These are phyloP conservation scores for Sarcophaga subvicina DNA, from an alignment of 2,888 invertebrate species.

Conservation along the genomic window DNA sequence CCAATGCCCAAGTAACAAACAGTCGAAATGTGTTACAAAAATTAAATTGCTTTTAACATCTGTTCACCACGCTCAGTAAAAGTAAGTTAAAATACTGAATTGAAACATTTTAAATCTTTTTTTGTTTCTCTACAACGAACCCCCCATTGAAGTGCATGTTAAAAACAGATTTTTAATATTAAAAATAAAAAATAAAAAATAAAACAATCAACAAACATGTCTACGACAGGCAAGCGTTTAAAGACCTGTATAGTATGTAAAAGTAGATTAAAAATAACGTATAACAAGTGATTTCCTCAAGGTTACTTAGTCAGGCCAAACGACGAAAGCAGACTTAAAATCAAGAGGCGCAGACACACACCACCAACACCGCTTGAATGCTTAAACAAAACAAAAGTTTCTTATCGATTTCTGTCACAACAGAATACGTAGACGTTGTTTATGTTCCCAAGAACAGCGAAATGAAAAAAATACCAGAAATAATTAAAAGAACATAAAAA, in stretches of 20 bases:
- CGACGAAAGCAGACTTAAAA: not conserved
- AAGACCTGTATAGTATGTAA: not conserved
- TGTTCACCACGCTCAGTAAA: too few relatives aligned
- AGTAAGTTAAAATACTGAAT: too few relatives aligned
- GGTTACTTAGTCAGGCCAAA: constrained; percentile 6
- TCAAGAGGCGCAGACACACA: not conserved
- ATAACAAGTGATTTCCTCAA: constrained; percentile 39
- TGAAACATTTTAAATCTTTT: too few relatives aligned
- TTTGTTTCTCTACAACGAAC: not conserved
- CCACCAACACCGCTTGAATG: not conserved
- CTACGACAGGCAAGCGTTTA: not conserved
- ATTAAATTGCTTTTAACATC: too few relatives aligned
- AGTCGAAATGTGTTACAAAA: too few relatives aligned
- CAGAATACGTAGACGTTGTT: not conserved
- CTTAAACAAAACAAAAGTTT: constrained; percentile 2
- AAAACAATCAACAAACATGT: not conserved
- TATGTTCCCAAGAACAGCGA: not conserved
- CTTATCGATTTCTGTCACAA: constrained; percentile 56
- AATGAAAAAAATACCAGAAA: not conserved
- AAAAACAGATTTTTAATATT: not conserved
- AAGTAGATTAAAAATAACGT: not conserved
- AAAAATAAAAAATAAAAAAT: not conserved
- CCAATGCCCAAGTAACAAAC: too few relatives aligned
- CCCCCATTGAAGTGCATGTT: constrained; percentile 5
- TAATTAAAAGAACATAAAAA: constrained; percentile 13